phyloP scores from a whole-genome alignment of 2,113 vertebrate genomes.

The Solenodon paradoxus region DNA sequence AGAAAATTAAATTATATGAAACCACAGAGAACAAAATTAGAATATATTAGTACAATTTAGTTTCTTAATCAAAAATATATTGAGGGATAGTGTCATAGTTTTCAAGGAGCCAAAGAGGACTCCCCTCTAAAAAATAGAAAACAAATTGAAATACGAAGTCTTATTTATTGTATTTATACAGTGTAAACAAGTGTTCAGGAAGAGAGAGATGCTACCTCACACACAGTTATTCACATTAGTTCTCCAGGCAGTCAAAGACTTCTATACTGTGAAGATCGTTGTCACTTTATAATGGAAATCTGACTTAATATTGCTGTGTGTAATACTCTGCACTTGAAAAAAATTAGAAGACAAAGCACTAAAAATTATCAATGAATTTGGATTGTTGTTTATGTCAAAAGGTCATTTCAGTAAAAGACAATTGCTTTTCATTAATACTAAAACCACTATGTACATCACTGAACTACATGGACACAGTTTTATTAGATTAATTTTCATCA shows the following conservation, averaged over 20 bases:
- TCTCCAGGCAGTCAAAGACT: background rate
- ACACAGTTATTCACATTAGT: background rate
- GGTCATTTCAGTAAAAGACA: slow-evolving; percentile 53
- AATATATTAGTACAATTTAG: background rate
- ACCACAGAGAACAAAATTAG: background rate
- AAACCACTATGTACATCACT: slow-evolving; percentile 43
- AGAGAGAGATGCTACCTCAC: background rate
- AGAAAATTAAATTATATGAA: background rate
- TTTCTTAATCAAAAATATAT: slow-evolving; percentile 13
- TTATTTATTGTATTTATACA: slow-evolving; percentile 13
- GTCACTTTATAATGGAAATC: background rate
- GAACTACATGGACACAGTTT: slow-evolving; percentile 58
- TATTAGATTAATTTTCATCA: slow-evolving; percentile 76
- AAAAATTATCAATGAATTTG: slow-evolving; percentile 33
- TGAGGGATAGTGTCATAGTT: background rate
- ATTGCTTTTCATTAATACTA: slow-evolving; percentile 61
- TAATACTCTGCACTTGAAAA: slow-evolving; percentile 3
- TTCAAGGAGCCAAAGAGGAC: background rate
- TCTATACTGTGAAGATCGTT: background rate
- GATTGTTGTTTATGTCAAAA: slow-evolving; percentile 53
- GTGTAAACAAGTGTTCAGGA: background rate
- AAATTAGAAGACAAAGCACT: background rate
- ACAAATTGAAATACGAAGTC: background rate
- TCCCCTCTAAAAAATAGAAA: background rate
- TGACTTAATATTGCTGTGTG: background rate